Conservation (phyloP, 2,113 vertebrate species). For the Hucho hucho region DNA sequence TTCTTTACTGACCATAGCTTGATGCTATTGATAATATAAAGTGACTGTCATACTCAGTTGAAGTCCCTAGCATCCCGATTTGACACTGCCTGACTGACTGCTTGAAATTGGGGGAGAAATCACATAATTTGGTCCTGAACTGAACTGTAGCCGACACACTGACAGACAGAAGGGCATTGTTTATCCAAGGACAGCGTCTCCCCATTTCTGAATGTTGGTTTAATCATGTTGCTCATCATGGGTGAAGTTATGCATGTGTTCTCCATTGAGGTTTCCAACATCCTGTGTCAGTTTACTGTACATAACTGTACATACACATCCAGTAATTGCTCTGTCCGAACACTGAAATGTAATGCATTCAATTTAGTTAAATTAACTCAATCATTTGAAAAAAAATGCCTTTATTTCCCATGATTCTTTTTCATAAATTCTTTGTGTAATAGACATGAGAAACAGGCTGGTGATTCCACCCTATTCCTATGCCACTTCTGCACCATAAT, state of each 20-base stretch:
- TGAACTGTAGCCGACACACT: conserved; percentile 6
- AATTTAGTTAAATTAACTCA: background rate
- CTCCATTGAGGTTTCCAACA: background rate
- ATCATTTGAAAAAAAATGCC: conserved; percentile 65
- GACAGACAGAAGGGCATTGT: conserved; percentile 52
- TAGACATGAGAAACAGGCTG: conserved; percentile 74
- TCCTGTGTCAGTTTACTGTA: background rate
- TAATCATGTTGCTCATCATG: background rate
- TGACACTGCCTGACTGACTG: background rate
- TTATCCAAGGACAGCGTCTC: background rate
- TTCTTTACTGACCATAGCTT: too few relatives aligned
- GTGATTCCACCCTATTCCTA: conserved; percentile 52
- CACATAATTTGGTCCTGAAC: background rate
- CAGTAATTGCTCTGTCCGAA: background rate
- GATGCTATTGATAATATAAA: too few relatives aligned
- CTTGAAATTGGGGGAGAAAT: background rate
- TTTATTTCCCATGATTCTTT: conserved; percentile 73
- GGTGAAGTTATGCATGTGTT: too few relatives aligned
- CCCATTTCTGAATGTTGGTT: background rate
- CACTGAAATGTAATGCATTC: background rate
- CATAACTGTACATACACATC: too few relatives aligned
- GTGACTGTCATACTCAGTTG: too few relatives aligned
- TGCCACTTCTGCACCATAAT: conserved; percentile 64
- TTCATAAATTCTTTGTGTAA: conserved; percentile 77
- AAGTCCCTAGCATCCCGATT: background rate